Conservation (phyloP, 1,140 invertebrate genomes). For the Gryon sp. region DNA sequence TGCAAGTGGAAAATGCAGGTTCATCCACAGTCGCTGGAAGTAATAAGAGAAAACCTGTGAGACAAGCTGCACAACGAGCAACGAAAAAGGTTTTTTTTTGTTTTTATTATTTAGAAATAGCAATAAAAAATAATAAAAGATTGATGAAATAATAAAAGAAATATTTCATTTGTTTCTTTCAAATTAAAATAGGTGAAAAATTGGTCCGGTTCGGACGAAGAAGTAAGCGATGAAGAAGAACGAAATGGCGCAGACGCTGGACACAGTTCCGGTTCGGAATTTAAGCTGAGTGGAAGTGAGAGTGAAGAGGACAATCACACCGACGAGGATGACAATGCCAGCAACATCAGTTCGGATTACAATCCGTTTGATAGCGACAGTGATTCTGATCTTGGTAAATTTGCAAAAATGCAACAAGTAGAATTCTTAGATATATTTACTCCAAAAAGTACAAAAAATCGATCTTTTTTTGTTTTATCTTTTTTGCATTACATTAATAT, state of each 20-base stretch:
- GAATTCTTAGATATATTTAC: not conserved
- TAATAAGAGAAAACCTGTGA: conserved; percentile 84
- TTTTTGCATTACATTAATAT: too few species aligned
- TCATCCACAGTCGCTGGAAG: conserved; percentile 74
- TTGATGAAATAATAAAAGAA: too few species aligned
- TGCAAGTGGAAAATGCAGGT: conserved; percentile 75
- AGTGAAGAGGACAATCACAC: conserved; percentile 81
- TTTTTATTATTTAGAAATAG: too few species aligned
- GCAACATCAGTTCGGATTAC: conserved; percentile 88
- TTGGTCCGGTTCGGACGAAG: conserved; percentile 83
- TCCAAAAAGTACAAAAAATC: not conserved
- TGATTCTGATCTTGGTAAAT: conserved; percentile 89
- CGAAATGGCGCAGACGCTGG: conserved; percentile 81
- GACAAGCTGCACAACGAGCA: conserved; percentile 85
- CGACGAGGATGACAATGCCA: conserved; percentile 81
- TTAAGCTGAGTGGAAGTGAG: conserved; percentile 81
- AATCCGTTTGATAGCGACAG: conserved; percentile 92
- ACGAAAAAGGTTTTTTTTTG: conserved; percentile 86
- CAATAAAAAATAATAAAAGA: too few species aligned
- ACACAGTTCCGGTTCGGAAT: conserved; percentile 82
- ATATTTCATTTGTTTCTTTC: not conserved
- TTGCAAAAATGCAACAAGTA: too few species aligned
- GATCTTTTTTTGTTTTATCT: too few species aligned
- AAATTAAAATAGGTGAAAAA: conserved; percentile 59
- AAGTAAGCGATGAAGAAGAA: conserved; percentile 81